Percentiles rank a stretch among this genome's conserved stretches.
These are phyloP conservation scores for Frankliniella fusca DNA, from an alignment of 2,888 invertebrate species.

Conservation along the genomic window DNA sequence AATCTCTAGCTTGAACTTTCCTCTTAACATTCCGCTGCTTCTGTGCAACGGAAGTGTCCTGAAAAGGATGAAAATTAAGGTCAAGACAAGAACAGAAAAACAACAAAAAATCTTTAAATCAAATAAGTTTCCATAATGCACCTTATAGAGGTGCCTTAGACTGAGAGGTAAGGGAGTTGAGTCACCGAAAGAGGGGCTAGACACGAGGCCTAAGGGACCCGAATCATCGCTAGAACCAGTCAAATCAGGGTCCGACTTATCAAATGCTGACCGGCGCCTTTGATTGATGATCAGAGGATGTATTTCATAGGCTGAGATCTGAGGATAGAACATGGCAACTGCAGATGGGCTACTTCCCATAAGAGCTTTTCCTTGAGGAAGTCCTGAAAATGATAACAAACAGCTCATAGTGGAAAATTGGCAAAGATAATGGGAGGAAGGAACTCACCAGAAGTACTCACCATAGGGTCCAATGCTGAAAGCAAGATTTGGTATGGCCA, in stretches of 20 bases:
- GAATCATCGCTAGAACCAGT: slow-evolving; percentile 11
- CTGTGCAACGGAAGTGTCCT: slow-evolving; percentile 30
- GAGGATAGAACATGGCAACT: slow-evolving; percentile 41
- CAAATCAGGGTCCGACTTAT: slow-evolving; percentile 33
- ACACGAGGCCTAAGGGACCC: slow-evolving; percentile 26
- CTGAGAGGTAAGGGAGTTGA: slow-evolving; percentile 28
- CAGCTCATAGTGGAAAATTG: too few species aligned
- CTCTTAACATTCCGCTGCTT: slow-evolving; percentile 28
- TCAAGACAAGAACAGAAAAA: background rate
- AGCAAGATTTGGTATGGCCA: background rate
- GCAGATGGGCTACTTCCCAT: slow-evolving; percentile 33
- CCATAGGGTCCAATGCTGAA: slow-evolving; percentile 4
- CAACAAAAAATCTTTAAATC: background rate
- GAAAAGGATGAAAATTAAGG: background rate
- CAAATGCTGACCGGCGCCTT: slow-evolving; percentile 34
- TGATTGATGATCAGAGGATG: slow-evolving; percentile 39
- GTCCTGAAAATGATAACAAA: background rate
- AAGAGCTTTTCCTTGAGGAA: background rate
- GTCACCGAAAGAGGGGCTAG: slow-evolving; percentile 4
- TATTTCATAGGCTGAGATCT: slow-evolving; percentile 39
- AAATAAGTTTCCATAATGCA: background rate
- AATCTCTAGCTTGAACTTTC: slow-evolving; percentile 3
- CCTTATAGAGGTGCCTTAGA: slow-evolving; percentile 1
- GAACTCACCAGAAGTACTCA: background rate
- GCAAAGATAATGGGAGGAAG: too few species aligned